Conservation (phyloP, 2,888 invertebrate genomes). For the Boloria selene region DNA sequence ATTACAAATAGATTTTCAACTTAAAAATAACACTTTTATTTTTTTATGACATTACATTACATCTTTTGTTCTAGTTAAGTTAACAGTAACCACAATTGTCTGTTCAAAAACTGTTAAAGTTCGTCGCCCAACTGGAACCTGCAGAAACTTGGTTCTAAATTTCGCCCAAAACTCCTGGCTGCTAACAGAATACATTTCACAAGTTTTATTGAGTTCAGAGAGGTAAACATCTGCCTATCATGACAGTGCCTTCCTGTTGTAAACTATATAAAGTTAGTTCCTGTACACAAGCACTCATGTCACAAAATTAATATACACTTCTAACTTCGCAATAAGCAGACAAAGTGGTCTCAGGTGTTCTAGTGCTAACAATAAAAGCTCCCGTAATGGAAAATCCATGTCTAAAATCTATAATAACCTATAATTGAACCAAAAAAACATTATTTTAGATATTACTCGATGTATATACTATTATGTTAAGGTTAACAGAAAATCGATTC, state of each 20-base stretch:
- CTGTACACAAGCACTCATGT: background rate
- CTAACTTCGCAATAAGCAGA: no score
- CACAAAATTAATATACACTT: background rate
- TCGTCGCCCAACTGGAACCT: background rate
- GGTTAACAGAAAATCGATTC: no score
- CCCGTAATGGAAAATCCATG: no score
- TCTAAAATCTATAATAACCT: no score
- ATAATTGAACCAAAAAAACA: no score
- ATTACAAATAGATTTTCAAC: no score
- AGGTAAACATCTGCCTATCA: background rate
- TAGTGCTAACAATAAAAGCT: no score
- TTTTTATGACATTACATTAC: background rate
- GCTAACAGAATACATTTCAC: slow-evolving; percentile 6
- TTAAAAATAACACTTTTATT: no score
- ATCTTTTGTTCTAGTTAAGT: background rate
- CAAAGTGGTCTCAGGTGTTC: no score
- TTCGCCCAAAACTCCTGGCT: slow-evolving; percentile 8
- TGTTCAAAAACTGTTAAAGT: slow-evolving; percentile 2
- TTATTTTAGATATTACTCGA: no score
- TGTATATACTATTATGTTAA: no score
- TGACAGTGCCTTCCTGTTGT: slow-evolving; percentile 2
- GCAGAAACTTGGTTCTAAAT: slow-evolving; percentile 14
- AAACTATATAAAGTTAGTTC: background rate
- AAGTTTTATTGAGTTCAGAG: slow-evolving; percentile 13
- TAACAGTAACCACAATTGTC: background rate